Evolutionary conservation across 1,140 invertebrate genomes (phyloP).

Genomic region (Caerostris darwini): DNA sequence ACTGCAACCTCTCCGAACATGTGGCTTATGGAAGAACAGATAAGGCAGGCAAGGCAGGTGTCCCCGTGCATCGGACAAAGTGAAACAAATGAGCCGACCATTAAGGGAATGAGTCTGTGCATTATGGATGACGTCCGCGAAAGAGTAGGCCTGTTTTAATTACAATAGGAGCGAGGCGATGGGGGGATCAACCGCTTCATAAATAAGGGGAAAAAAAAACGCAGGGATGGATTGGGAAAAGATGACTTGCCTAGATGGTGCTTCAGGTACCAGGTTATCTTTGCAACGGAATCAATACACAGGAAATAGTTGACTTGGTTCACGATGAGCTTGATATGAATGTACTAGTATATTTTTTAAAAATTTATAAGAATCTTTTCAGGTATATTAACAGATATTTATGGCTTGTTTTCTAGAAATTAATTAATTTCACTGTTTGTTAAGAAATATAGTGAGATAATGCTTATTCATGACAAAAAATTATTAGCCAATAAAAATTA

Average conservation of each 20-base stretch:
- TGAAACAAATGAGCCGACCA: slow-evolving; percentile 28
- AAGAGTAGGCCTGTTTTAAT: not conserved
- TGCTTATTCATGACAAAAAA: too few species aligned
- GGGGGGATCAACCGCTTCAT: slow-evolving; percentile 29
- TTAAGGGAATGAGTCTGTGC: slow-evolving; percentile 21
- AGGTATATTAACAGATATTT: too few species aligned
- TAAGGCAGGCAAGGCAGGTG: slow-evolving; percentile 1
- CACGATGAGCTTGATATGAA: too few species aligned
- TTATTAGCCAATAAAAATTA: too few species aligned
- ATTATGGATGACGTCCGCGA: slow-evolving; percentile 31
- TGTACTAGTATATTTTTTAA: too few species aligned
- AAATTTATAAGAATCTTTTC: too few species aligned
- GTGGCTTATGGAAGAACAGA: slow-evolving; percentile 7
- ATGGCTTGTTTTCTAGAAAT: too few species aligned
- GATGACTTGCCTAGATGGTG: not conserved
- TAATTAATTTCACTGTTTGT: too few species aligned
- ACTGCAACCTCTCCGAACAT: not conserved
- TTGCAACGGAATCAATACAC: too few species aligned
- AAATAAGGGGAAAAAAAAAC: not conserved
- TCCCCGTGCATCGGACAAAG: slow-evolving; percentile 6
- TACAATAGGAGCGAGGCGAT: slow-evolving; percentile 13
- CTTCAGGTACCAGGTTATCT: too few species aligned
- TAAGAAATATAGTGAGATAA: too few species aligned
- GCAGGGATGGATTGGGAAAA: not conserved
- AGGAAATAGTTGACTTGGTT: too few species aligned